A percentile compares a stretch with the other conserved stretches of the same genome.
phyloP scores from a whole-genome alignment of 2,113 vertebrate genomes.

The Urocitellus parryii region DNA sequence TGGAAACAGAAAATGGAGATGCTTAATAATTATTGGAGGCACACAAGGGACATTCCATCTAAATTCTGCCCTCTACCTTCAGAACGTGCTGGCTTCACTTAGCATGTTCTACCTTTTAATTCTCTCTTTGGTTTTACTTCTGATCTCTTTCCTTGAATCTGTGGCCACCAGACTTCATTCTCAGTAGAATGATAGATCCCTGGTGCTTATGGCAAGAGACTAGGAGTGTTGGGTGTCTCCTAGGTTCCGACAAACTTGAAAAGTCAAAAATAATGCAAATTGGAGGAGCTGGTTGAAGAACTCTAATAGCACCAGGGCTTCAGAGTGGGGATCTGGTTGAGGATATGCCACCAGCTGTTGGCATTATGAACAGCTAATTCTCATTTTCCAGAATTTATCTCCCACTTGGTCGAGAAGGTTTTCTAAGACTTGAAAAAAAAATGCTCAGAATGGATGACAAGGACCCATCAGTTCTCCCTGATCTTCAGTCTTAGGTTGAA shows the following conservation, averaged over 20 bases:
- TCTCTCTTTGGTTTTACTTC: neutral
- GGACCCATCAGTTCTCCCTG: neutral
- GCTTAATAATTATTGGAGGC: neutral
- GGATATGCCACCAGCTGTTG: neutral
- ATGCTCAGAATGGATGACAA: neutral
- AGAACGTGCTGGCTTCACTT: no score
- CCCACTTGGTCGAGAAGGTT: neutral
- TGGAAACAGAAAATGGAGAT: neutral
- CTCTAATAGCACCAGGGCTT: neutral
- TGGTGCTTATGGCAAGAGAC: neutral
- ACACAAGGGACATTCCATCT: no score
- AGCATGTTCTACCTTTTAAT: accelerated
- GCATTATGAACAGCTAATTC: neutral
- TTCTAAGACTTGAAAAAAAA: constrained; percentile 23
- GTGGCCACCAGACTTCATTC: neutral
- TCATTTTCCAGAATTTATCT: constrained; percentile 9
- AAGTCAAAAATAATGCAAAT: neutral
- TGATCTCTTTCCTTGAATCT: neutral
- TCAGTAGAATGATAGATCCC: neutral
- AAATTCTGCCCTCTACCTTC: neutral
- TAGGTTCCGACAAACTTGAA: neutral
- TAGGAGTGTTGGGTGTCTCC: neutral
- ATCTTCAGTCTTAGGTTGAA: neutral
- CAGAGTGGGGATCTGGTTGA: neutral
- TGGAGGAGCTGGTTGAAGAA: constrained; percentile 19